Base-by-base conservation (phyloP, 53 echinoderm and acorn worm genomes). In the Luidia sarsii region DNA sequence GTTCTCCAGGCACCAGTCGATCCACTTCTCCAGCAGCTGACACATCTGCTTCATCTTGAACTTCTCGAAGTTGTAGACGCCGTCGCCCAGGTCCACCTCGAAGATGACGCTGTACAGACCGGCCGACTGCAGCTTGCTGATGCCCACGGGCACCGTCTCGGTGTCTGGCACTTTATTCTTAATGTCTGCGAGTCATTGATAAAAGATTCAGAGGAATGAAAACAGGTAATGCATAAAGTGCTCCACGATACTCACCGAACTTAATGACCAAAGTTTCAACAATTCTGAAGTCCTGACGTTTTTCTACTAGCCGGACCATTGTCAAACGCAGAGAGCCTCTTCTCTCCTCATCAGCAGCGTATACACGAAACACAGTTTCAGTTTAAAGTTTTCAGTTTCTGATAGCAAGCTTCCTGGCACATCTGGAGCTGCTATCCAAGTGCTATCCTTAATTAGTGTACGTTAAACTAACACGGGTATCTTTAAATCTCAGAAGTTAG, bases 41-140 rank as follows among this genome's bases (percentile, higher is more conserved):
- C 53, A 37, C 72, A 71, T 37, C 7, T 71, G 36, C 21, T 20
- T 18, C 18, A 38, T 39, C 16, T 39, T 39, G 68, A 57, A 83
- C 33, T 25, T 83, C 63, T 61, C 55, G 56, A 50, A 87, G 71
- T 57, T 20, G 32, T 36, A 87, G 59, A 71, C 65, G n/a, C 29
- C 52, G 19, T 87, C 82, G 15, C 82, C 72, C 13, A 87, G 37
- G 39, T 86, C 87, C 38, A 86, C 31, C 33, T 86, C 87, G 48
- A 86, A 59, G 68, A 86, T 81, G 24, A 83, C 87, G 18, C 25
- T 49, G 70, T 83, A 67, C 25, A 87, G 28, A 39, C 87, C 87
- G 18, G 57, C 70, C 39, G 20, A 2, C 48, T 87, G 62, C 51
- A 82, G 31, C 39, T 87, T 87, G 14, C 54, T 21, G 6, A 87